A percentile compares a stretch with the other conserved stretches of the same genome.
Conservation (phyloP, 1,140 invertebrate genomes). For the Drosophila saltans region DNA sequence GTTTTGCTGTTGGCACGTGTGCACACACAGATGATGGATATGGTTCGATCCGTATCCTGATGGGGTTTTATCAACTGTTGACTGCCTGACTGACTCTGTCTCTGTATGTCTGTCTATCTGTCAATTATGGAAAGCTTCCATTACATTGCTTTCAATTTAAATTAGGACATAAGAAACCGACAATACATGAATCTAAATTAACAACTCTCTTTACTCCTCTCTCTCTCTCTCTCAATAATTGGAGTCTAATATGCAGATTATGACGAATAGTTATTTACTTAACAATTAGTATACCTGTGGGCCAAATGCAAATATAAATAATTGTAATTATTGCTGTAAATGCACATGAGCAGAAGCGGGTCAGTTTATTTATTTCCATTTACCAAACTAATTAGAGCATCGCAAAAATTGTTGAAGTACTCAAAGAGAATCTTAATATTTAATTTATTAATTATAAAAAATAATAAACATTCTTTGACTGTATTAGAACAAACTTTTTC, state of each 20-base stretch:
- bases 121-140: constrained; percentile 30
- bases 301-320: neutral
- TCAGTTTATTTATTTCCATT: constrained; percentile 1
- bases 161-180: constrained; percentile 24
- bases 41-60: constrained; percentile 7
- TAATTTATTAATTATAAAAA: too few relatives aligned
- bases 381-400: neutral
- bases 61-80: neutral
- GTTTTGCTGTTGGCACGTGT: constrained; percentile 24
- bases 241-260: neutral
- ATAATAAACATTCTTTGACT: too few relatives aligned
- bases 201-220: neutral
- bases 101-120: neutral
- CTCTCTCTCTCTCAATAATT: neutral
- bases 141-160: constrained; percentile 41
- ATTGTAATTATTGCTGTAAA: constrained; percentile 3
- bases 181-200: neutral
- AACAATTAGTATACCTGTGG: constrained; percentile 12
- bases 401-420: neutral
- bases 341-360: neutral
- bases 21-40: constrained; percentile 22
- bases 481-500: too few relatives aligned
- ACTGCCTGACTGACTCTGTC: neutral
- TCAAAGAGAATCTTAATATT: neutral
- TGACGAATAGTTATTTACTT: constrained; percentile 8